These are phyloP conservation scores for Heterotis niloticus DNA, from an alignment of 2,113 vertebrate species.

Conservation along the genomic window DNA sequence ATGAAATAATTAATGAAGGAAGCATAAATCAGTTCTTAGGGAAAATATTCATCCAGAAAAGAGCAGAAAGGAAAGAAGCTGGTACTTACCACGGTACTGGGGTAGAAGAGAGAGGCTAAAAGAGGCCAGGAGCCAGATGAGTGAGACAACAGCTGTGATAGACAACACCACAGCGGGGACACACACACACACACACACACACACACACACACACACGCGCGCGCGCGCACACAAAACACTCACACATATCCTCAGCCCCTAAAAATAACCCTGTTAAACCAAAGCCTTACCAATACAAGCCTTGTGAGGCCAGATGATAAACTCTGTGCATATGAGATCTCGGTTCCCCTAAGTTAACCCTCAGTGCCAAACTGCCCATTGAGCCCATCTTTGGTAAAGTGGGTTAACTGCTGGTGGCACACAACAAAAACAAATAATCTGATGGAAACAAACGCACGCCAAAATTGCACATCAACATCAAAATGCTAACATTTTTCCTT, in stretches of 20 bases:
- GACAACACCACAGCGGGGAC: slow-evolving; percentile 12
- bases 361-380: no score
- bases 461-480: background rate
- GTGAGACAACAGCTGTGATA: slow-evolving; percentile 47
- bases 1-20: no score
- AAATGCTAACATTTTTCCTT: background rate
- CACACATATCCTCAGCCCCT: slow-evolving; percentile 39
- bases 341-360: no score
- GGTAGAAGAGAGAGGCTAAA: slow-evolving; percentile 36
- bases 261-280: slow-evolving; percentile 56
- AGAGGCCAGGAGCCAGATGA: slow-evolving; percentile 35
- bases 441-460: slow-evolving; percentile 33
- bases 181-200: no score
- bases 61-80: slow-evolving; percentile 28
- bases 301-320: no score
- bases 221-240: no score
- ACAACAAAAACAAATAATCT: slow-evolving; percentile 60
- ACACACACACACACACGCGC: no score
- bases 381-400: no score
- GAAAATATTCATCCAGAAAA: background rate
- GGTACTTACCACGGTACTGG: slow-evolving; percentile 31
- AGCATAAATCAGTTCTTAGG: background rate
- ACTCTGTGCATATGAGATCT: no score
- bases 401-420: slow-evolving; percentile 34
- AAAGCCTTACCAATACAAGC: no score